Base-by-base conservation (phyloP, 1,140 invertebrate genomes). In the Psix sp. region DNA sequence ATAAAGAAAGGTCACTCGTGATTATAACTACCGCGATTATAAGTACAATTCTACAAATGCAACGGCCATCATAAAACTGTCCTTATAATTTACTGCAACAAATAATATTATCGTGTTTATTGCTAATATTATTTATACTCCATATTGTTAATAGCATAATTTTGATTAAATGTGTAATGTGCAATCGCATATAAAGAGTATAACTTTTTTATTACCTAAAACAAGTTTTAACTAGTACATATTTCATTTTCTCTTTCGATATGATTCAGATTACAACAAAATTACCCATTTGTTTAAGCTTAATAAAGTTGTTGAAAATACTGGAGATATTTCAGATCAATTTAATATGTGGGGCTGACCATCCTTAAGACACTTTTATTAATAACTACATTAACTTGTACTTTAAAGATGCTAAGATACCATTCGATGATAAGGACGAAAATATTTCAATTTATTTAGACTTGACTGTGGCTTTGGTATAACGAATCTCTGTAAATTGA, bases 31-130 rank as follows among this genome's bases (percentile, higher is more conserved):
- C 67, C 46, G 67, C 49, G 56, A 71, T 71, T 71, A 62, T 35
- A 70, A 70, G 36, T 49, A 56, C 62, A 43, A 67, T 71, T 71
- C 49, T 56, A 57, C 49, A 49, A 62, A 62, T 35, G 57, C 57
- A 62, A 38, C 45, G 49, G 49, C 42, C 15, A 11, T 48, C 67
- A 38, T 71, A 71, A 71, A 71, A 62, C 56, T 71, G 57, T 71
- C 59, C 45, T 39, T 33, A 10, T 57, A 63, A 71, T 63, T 71
- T 71, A 71, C 63, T 71, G 11, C 57, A 63, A 62, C 36, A 63
- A 71, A 71, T 63, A 57, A 18, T 63, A 38, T 52, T 36, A 49
- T 15, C 29, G 57, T 43, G 67, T 71, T 71, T 62, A 62, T 15
- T 29, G 48, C 42, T 45, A 33, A 48, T 54, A 38, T 54, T 60